These are phyloP conservation scores for Poecilus cupreus DNA, from an alignment of 2,888 invertebrate species.

Conservation along the genomic window DNA sequence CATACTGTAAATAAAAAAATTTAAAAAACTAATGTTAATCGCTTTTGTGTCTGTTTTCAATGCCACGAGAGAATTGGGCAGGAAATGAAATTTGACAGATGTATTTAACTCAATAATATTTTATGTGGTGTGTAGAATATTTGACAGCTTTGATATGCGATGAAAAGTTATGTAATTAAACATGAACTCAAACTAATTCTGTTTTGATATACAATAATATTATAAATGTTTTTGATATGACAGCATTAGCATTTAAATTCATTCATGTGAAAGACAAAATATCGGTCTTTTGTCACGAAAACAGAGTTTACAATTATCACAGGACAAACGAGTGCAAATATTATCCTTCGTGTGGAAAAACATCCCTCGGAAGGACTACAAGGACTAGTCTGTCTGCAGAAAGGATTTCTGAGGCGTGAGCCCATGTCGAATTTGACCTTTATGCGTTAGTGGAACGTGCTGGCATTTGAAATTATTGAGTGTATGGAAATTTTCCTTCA, in stretches of 20 bases:
- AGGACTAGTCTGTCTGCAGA: neutral
- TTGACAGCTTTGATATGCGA: neutral
- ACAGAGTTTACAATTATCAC: slow-evolving; percentile 28
- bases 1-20: too few species aligned
- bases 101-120: neutral
- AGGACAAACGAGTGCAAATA: slow-evolving; percentile 29
- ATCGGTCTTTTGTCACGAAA: slow-evolving; percentile 3
- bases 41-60: too few species aligned
- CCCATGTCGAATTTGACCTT: neutral
- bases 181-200: neutral
- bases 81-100: neutral
- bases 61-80: too few species aligned
- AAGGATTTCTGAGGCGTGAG: neutral
- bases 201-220: neutral
- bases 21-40: too few species aligned
- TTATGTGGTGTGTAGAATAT: neutral
- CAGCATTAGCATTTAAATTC: neutral
- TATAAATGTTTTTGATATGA: slow-evolving; percentile 4
- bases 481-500: neutral
- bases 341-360: slow-evolving; percentile 29
- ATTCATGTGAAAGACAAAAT: neutral
- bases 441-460: neutral
- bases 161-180: neutral
- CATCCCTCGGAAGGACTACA: neutral
- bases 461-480: neutral